Percentiles rank a stretch among this genome's conserved stretches.
phyloP scores from a whole-genome alignment of 2,888 invertebrate genomes.

The Yponomeuta evonymella region DNA sequence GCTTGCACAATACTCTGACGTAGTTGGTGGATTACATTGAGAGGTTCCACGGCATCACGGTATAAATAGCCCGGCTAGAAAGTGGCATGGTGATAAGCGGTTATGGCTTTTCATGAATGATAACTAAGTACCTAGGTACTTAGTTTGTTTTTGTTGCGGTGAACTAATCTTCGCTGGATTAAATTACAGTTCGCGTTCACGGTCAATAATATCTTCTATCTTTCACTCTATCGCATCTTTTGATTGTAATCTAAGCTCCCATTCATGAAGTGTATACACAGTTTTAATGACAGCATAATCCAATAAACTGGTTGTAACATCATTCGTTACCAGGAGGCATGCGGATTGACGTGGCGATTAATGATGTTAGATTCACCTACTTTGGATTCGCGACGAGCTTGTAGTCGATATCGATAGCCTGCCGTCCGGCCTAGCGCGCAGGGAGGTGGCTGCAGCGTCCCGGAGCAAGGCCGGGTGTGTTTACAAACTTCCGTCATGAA shows the following conservation, averaged over 20 bases:
- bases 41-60: not conserved
- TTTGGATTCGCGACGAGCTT: not conserved
- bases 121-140: not conserved
- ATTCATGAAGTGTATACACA: not conserved
- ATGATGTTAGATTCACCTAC: not conserved
- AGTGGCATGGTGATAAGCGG: not conserved
- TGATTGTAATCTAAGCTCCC: not conserved
- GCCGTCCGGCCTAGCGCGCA: constrained; percentile 49
- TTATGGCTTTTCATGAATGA: not conserved
- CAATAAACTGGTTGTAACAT: not conserved
- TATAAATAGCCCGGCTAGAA: not conserved
- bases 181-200: not conserved
- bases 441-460: constrained; percentile 39
- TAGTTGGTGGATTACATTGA: not conserved
- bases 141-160: not conserved
- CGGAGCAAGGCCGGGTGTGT: constrained; percentile 69
- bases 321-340: not conserved
- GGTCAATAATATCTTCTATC: constrained; percentile 3
- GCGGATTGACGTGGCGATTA: not conserved
- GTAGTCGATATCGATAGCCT: constrained; percentile 38
- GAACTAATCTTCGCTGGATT: constrained; percentile 8
- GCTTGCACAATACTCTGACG: not conserved
- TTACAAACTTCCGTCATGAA: constrained; percentile 71
- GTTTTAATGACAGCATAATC: not conserved
- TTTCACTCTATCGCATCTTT: not conserved